These are phyloP conservation scores for Pteropus rufus DNA, from an alignment of 2,797 vertebrate species.

Conservation along the genomic window DNA sequence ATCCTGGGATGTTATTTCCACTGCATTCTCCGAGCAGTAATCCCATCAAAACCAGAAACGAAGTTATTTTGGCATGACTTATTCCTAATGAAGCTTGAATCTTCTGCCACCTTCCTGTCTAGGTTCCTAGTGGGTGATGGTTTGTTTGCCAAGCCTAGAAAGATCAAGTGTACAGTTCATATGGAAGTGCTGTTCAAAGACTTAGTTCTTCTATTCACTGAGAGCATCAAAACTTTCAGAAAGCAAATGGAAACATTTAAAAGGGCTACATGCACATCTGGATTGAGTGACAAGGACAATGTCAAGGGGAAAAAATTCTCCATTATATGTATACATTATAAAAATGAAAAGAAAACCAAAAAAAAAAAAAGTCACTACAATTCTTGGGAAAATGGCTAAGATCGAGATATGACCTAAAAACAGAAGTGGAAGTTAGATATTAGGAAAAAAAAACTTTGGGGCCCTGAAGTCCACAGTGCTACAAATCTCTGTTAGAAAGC, in stretches of 20 bases:
- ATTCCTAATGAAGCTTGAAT: constrained; percentile 60
- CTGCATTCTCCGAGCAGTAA: not conserved
- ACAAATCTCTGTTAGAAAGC: not conserved
- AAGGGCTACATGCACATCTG: not conserved
- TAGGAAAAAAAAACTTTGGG: not conserved
- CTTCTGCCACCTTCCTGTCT: constrained; percentile 53
- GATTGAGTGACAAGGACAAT: not conserved
- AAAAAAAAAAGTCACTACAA: not conserved
- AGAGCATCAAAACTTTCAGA: not conserved
- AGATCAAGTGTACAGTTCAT: constrained; percentile 16
- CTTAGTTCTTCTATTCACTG: constrained; percentile 3
- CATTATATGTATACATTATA: not conserved
- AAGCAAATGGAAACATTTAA: not conserved
- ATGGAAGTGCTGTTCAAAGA: not conserved
- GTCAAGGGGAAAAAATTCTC: not conserved
- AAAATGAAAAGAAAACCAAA: constrained; percentile 1
- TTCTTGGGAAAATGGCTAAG: not conserved
- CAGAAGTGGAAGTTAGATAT: not conserved
- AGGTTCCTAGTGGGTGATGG: constrained; percentile 13
- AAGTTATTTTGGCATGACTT: constrained; percentile 58
- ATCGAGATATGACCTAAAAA: not conserved
- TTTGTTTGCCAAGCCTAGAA: constrained; percentile 41
- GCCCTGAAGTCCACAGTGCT: not conserved
- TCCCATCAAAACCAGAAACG: constrained; percentile 58
- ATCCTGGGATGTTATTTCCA: constrained; percentile 21